Base-by-base conservation (phyloP, 2,113 vertebrate genomes). In the Melanostigma gelatinosum region DNA sequence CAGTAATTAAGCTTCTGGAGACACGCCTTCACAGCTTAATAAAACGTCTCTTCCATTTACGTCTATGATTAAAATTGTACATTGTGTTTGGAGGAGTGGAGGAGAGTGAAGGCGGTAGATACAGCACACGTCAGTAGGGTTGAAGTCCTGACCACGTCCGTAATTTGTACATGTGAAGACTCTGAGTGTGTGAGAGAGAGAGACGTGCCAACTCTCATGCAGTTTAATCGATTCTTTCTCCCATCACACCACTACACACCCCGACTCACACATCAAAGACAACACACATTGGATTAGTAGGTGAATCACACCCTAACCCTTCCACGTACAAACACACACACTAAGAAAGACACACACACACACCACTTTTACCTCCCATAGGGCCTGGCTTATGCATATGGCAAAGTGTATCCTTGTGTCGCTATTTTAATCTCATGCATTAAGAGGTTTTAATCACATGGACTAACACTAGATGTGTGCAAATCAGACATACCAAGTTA, bases 201-300 rank as follows among this genome's bases (percentile, higher is more conserved):
- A 34, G 9, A 15, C 12, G 20, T 7, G 15, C 24, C 68, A 55
- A 85, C 68, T 82, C 78, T 85, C 29, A 72, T 63, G 75, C 74
- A 86, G 54, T 52, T 27, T 15, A 65, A 91, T 90, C 80, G 82
- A 90, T 91, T 88, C 62, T 81, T 67, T 50, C 36, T 83, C 52
- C 36, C 74, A 72, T 66, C 81, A 61, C 78, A 75, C 48, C 58
- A 44, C 52, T 67, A 34, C 80, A 69, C 63, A 61, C 40, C 48
- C 27, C 50, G 10, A 75, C 77, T 85, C 76, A 83, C 71, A 88
- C 86, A 90, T 86, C 82, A 90, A 80, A 90, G 79, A 89, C 83
- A 87, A 68, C 22, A 34, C 73, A 86, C 66, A 65, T 77, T 80
- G 55, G 65, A 89, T 89, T 87, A 91, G 84, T 48, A 78, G 73